These are phyloP conservation scores for Drosophila ananassae DNA, from an alignment of 1,140 invertebrate species.

Conservation along the genomic window DNA sequence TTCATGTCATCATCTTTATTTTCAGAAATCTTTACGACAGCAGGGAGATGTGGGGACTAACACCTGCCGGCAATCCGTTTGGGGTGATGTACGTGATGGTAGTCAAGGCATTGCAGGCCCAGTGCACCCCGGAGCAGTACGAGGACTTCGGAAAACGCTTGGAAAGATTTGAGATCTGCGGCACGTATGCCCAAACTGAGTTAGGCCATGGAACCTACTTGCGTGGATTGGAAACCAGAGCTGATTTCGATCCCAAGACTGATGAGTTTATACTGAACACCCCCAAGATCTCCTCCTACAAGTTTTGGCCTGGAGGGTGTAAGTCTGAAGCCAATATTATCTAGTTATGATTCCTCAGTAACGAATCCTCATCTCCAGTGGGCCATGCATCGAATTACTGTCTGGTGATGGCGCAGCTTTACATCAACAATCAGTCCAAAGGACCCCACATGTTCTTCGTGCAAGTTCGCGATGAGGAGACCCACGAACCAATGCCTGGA, in stretches of 20 bases:
- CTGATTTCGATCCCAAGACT: constrained; percentile 93
- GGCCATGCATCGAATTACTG: constrained; percentile 96
- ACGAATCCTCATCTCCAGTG: constrained; percentile 85
- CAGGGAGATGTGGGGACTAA: constrained; percentile 53
- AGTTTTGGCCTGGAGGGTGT: constrained; percentile 98
- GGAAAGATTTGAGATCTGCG: constrained; percentile 92
- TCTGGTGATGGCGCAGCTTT: constrained; percentile 94
- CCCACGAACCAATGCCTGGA: constrained; percentile 93
- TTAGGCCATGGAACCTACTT: constrained; percentile 97
- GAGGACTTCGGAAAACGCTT: constrained; percentile 90
- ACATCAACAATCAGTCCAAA: constrained; percentile 91
- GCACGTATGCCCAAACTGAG: constrained; percentile 98
- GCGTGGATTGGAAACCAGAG: constrained; percentile 95
- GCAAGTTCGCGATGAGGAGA: constrained; percentile 94
- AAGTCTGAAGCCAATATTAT: constrained; percentile 80
- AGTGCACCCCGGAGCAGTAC: constrained; percentile 93
- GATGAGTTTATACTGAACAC: constrained; percentile 95
- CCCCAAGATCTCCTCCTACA: constrained; percentile 94
- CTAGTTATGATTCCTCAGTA: no score
- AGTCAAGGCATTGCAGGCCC: constrained; percentile 93
- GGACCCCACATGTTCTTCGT: constrained; percentile 97
- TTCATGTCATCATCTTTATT: not conserved
- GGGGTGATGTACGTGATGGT: constrained; percentile 96
- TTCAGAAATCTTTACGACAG: constrained; percentile 44
- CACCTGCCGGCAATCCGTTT: constrained; percentile 92